These are phyloP conservation scores for Liparis tanakae DNA, from an alignment of 2,797 vertebrate species.

Conservation along the genomic window DNA sequence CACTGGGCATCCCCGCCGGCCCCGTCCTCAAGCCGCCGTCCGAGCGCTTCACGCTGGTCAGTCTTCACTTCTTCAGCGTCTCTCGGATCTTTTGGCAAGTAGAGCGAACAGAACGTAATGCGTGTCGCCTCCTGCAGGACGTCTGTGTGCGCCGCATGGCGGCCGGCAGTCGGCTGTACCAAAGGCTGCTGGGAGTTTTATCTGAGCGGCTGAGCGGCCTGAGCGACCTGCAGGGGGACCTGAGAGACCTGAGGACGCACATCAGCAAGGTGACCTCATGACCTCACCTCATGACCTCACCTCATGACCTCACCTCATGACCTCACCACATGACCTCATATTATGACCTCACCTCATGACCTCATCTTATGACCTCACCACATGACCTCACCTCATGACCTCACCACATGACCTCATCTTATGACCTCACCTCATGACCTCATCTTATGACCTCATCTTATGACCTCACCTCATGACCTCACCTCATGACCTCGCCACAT, in stretches of 20 bases:
- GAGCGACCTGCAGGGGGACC: conserved; percentile 66
- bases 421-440: no score
- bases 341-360: no score
- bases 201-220: conserved; percentile 57
- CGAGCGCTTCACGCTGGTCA: conserved; percentile 68
- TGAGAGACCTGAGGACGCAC: conserved; percentile 82
- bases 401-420: no score
- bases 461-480: no score
- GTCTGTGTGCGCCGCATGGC: conserved; percentile 81
- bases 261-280: conserved; percentile 65
- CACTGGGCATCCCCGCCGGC: conserved; percentile 63
- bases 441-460: no score
- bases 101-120: not conserved
- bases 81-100: conserved; percentile 44
- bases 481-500: no score
- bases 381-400: no score
- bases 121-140: conserved; percentile 72
- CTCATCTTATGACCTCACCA: no score
- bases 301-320: no score
- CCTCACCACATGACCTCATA: not conserved
- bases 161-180: conserved; percentile 77
- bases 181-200: conserved; percentile 73
- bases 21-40: conserved; percentile 70
- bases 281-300: no score
- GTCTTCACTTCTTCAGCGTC: conserved; percentile 24